Conservation (phyloP, 2,113 vertebrate species). For the Guaruba guarouba region DNA sequence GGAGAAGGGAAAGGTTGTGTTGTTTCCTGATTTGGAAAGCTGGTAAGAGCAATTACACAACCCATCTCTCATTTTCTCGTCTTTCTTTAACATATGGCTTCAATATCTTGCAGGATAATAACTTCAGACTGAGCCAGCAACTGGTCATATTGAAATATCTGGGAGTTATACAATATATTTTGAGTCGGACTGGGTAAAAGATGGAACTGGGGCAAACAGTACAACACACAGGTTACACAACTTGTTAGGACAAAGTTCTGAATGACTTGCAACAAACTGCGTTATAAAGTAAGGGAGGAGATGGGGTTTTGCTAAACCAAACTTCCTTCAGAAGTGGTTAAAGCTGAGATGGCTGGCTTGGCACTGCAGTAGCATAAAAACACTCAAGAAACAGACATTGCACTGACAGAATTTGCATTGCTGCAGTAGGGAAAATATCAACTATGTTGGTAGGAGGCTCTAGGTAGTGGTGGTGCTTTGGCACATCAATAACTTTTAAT, state of each 20-base stretch:
- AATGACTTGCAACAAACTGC: neutral
- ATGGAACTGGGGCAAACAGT: neutral
- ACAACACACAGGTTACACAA: neutral
- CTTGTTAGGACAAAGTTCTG: constrained; percentile 2
- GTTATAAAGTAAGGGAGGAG: neutral
- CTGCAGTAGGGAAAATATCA: neutral
- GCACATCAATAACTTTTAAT: neutral
- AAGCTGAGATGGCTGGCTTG: neutral
- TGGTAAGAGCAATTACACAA: neutral
- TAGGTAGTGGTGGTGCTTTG: neutral
- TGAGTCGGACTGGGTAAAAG: neutral
- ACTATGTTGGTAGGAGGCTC: neutral
- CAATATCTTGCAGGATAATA: neutral
- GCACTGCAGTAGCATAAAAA: neutral
- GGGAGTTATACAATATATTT: neutral
- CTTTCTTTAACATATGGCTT: neutral
- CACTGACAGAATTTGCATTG: neutral
- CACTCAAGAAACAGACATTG: neutral
- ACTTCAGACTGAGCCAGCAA: neutral
- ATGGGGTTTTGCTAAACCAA: neutral
- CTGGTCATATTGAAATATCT: neutral
- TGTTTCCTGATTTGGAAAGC: neutral
- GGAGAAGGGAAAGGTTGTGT: neutral
- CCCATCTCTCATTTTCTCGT: neutral
- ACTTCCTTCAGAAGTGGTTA: neutral